Evolutionary conservation across 1,140 invertebrate species (phyloP).

Genomic region (Radopholus similis): DNA sequence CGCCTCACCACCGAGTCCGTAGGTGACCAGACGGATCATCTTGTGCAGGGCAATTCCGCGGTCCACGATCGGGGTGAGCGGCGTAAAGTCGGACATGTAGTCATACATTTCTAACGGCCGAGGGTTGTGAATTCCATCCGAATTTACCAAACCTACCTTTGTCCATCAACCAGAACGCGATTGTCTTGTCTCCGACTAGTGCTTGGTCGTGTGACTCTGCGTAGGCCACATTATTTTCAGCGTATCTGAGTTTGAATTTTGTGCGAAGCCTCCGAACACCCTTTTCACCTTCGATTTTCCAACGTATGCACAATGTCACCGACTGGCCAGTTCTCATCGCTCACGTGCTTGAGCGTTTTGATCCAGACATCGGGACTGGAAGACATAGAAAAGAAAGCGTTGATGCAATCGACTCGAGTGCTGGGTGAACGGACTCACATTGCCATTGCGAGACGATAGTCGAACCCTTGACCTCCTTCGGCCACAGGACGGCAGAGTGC

Average conservation of each 20-base stretch:
- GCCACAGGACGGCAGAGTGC: constrained; percentile 82
- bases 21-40: constrained; percentile 88
- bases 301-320: constrained; percentile 85
- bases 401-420: neutral
- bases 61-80: constrained; percentile 71
- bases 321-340: constrained; percentile 92
- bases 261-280: neutral
- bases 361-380: constrained; percentile 77
- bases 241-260: constrained; percentile 61
- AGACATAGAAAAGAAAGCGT: neutral
- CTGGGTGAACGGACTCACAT: constrained; percentile 63
- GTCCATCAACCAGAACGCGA: constrained; percentile 99
- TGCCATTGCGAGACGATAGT: constrained; percentile 94
- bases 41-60: constrained; percentile 93
- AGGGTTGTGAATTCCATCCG: neutral
- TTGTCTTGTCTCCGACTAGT: constrained; percentile 93
- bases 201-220: constrained; percentile 97
- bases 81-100: constrained; percentile 63
- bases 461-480: constrained; percentile 92
- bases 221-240: constrained; percentile 91
- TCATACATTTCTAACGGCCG: constrained; percentile 60
- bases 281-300: constrained; percentile 81
- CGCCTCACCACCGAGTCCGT: constrained; percentile 87
- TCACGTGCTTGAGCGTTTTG: constrained; percentile 69
- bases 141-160: constrained; percentile 68